Evolutionary conservation across 2,113 vertebrate genomes (phyloP), one percentile per base, ranked within the genome.

Genomic region (Melanerpes formicivorus): DNA sequence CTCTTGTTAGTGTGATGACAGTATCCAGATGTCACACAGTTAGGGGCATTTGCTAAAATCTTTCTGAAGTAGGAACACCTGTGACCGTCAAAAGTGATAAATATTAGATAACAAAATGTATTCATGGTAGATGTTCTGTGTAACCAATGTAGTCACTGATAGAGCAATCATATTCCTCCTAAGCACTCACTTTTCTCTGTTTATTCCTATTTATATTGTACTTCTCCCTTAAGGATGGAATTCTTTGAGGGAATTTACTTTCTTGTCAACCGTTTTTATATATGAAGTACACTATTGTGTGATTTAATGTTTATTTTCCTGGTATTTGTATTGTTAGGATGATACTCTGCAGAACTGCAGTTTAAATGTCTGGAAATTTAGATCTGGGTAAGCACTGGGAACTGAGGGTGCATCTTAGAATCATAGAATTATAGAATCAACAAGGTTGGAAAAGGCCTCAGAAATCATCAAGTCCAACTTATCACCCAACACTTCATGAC

Each of bases 1-100:
- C 86, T 88, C 81, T 96, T 88, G 72, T 95, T 95, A 87, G 91
- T 87, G 77, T 63, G 54, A 23, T 95, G 95, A 93, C 91, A 90
- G 81, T 34, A 90, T 70, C 93, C 91, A 96, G 84, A 95, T 97
- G 92, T 95, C 93, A 90, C 94, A 80, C 90, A 88, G 95, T 95
- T 90, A 96, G 91, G 90, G 93, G 93, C 62, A 40, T 93, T 94
- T 94, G 91, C 86, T 91, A 76, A 96, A 95, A 91, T 83, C 80
- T 90, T 93, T 94, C 11, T 88, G 88, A 94, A 81, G 63, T 32
- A 90, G 84, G 80, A 96, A 90, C 80, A 96, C 88, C 90, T 90
- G 83, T 62, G 58, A 80, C 82, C 44, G 1, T 83, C 83, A 94
- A 74, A 94, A 78, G 64, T 81, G 67, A 67, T 87, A 90, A 95